Base-by-base conservation (phyloP, 2,888 invertebrate genomes). In the Sarcophaga rosellei region DNA sequence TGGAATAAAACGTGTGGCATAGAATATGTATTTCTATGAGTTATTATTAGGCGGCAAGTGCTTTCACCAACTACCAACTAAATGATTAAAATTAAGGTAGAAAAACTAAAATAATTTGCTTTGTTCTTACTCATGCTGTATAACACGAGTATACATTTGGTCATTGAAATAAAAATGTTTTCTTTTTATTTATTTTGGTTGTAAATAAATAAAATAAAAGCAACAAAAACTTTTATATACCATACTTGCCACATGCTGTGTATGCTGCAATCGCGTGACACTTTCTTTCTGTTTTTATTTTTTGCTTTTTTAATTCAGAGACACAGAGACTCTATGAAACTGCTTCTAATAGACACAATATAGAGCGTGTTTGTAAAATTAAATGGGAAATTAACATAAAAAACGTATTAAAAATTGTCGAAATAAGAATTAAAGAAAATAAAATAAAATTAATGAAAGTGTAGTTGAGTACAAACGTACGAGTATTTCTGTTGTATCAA, bases 241-340 rank as follows among this genome's bases (percentile, higher is more conserved):
- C 4, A 25, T 68, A 79, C 21, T 62, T 66, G 81, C 79, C 78
- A 82, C 85, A 79, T 79, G 81, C 68, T 79, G 81, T 75, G 81
- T 79, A 85, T 85, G 85, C 85, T 85, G 85, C 44, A 82, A 82
- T 85, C 81, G 85, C 85, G 85, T 85, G 85, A 85, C 85, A 75
- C 44, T 12, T 53, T 81, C 23, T 35, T 23, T 73, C 17, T 73
- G 61, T 59, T 17, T n/a, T 68, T 20, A n/a, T n/a, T n/a, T n/a
- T n/a, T n/a, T n/a, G n/a, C n/a, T 68, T 66, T 59, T 17, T 75
- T 15, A 35, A 47, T 25, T 10, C 2, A 12, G 1, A 57, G 20
- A 4, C 63, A 21, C n/a, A 61, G 20, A 53, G n/a, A 11, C n/a
- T 53, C 47, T 47, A 53, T 12, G 17, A 53, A 53, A 53, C 3